A percentile compares a stretch with the other conserved stretches of the same genome.
These are phyloP conservation scores for Macrobrachium nipponense DNA, from an alignment of 1,140 invertebrate genomes.

Conservation along the genomic window DNA sequence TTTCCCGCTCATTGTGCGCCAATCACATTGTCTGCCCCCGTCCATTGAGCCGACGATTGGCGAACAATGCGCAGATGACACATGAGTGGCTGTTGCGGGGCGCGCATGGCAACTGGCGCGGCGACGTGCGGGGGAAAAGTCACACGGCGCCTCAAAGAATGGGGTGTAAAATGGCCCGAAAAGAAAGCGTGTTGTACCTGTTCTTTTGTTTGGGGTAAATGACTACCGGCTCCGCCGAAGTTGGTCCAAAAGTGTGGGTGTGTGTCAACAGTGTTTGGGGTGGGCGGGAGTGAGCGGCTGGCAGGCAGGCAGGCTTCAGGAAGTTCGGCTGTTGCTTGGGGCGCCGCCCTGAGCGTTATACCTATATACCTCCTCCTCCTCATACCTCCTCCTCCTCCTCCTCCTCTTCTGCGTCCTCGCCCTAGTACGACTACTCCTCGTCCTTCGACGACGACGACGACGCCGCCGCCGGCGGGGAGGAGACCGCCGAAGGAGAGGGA, in stretches of 20 bases:
- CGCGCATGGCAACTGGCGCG: slow-evolving; percentile 2
- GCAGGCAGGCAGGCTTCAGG: slow-evolving; percentile 1
- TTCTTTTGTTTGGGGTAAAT: slow-evolving; percentile 60
- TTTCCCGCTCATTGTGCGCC: slow-evolving; percentile 57
- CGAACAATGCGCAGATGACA: slow-evolving; percentile 55
- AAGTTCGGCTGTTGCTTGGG: neutral
- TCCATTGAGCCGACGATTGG: slow-evolving; percentile 44
- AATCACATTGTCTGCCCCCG: slow-evolving; percentile 40
- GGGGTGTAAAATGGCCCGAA: slow-evolving; percentile 57
- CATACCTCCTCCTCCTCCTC: no score
- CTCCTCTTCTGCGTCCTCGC: no score
- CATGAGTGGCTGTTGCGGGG: slow-evolving; percentile 38
- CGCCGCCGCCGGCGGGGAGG: no score
- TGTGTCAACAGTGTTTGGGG: slow-evolving; percentile 9
- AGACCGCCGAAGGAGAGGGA: no score
- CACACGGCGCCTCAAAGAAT: slow-evolving; percentile 57
- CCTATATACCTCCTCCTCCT: no score
- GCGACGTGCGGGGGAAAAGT: slow-evolving; percentile 51
- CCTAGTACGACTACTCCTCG: no score
- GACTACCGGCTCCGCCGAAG: slow-evolving; percentile 38
- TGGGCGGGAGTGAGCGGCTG: slow-evolving; percentile 8
- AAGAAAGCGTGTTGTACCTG: slow-evolving; percentile 55
- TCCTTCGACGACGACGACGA: no score
- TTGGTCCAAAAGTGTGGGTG: slow-evolving; percentile 42
- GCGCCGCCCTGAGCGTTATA: neutral